Percentiles rank a stretch among this genome's conserved stretches.
phyloP scores from a whole-genome alignment of 2,888 invertebrate species.

The Torymus aiolomorphi region DNA sequence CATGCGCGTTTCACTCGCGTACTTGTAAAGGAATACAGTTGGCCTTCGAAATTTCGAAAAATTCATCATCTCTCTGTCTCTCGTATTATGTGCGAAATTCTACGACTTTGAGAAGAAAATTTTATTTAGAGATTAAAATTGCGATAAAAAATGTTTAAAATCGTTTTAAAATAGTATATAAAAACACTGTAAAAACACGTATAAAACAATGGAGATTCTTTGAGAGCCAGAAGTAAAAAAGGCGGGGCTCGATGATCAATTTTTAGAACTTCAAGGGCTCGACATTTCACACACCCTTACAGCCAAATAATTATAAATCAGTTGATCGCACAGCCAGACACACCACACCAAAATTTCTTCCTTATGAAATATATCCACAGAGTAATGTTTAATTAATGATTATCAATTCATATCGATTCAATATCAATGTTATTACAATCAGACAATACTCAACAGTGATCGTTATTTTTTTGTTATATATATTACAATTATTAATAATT shows the following conservation, averaged over 20 bases:
- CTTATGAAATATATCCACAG: slow-evolving; percentile 69
- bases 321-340: slow-evolving; percentile 58
- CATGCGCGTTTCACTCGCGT: slow-evolving; percentile 31
- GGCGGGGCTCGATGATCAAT: slow-evolving; percentile 37
- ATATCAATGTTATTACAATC: slow-evolving; percentile 76
- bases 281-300: slow-evolving; percentile 19
- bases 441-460: slow-evolving; percentile 76
- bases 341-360: slow-evolving; percentile 63
- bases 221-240: not conserved
- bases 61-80: slow-evolving; percentile 33
- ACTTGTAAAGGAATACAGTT: slow-evolving; percentile 32
- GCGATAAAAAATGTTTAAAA: not conserved
- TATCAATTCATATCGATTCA: slow-evolving; percentile 76
- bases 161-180: slow-evolving; percentile 4
- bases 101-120: too few relatives aligned
- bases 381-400: slow-evolving; percentile 74
- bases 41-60: slow-evolving; percentile 44
- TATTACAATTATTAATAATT: slow-evolving; percentile 74
- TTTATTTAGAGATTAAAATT: not conserved
- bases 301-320: slow-evolving; percentile 53
- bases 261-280: slow-evolving; percentile 43
- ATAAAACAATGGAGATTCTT: not conserved
- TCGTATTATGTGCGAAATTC: not conserved
- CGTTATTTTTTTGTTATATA: slow-evolving; percentile 71
- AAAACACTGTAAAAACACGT: slow-evolving; percentile 8